Conservation (phyloP, 2,797 vertebrate species). For the Phalanger gymnotis region DNA sequence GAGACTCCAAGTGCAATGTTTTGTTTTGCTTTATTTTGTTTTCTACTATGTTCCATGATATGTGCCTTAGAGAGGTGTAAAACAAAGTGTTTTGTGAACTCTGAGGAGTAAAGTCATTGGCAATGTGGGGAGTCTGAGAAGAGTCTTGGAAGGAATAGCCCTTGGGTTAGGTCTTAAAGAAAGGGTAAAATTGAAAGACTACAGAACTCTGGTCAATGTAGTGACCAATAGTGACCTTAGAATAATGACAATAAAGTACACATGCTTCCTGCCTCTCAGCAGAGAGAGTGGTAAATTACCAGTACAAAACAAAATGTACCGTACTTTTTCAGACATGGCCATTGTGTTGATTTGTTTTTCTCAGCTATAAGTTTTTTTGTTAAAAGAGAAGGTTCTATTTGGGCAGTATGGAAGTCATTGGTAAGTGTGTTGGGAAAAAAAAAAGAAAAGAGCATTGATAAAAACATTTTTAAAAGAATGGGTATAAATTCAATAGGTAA, state of each 20-base stretch:
- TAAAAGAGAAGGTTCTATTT: background rate
- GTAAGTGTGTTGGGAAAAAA: background rate
- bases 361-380: background rate
- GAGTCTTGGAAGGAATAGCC: background rate
- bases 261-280: background rate
- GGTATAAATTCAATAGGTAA: background rate
- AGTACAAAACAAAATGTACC: background rate
- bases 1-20: background rate
- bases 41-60: background rate
- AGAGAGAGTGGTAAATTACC: background rate
- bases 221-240: background rate
- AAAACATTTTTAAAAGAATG: background rate
- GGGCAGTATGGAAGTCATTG: background rate
- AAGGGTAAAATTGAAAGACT: background rate
- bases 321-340: background rate
- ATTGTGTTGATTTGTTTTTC: background rate
- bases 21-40: background rate
- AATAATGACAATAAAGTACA: background rate
- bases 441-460: background rate
- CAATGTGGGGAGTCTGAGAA: background rate
- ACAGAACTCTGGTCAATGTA: background rate
- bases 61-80: background rate
- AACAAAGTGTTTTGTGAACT: background rate
- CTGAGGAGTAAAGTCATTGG: background rate
- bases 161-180: background rate